Conservation (phyloP, 2,888 invertebrate species). For the Muschampia plurimacula region DNA sequence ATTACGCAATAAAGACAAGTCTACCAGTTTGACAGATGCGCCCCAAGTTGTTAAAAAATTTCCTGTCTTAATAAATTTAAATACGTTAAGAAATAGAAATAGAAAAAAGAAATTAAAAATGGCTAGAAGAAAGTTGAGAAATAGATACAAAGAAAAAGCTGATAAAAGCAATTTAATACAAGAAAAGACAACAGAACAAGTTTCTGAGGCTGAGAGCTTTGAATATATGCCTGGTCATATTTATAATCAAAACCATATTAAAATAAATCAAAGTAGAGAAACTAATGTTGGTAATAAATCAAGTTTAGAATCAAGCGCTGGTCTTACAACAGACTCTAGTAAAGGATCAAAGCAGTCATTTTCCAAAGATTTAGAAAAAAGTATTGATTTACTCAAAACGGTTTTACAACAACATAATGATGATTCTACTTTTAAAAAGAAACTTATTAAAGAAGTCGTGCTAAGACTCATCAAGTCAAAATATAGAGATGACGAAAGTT, state of each 20-base stretch:
- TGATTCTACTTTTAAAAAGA: constrained; percentile 86
- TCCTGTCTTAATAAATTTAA: constrained; percentile 70
- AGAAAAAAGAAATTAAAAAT: constrained; percentile 60
- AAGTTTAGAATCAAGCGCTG: constrained; percentile 76
- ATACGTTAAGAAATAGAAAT: constrained; percentile 64
- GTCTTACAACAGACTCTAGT: constrained; percentile 73
- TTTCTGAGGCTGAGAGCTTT: constrained; percentile 88
- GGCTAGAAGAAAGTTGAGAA: constrained; percentile 55
- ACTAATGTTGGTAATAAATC: constrained; percentile 68
- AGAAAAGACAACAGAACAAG: constrained; percentile 68
- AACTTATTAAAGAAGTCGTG: constrained; percentile 88
- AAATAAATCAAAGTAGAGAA: constrained; percentile 52
- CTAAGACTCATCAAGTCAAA: constrained; percentile 85
- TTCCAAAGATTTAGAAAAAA: constrained; percentile 87
- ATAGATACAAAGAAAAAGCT: constrained; percentile 50
- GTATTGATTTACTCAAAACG: constrained; percentile 85
- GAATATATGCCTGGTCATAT: constrained; percentile 87
- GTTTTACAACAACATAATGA: constrained; percentile 86
- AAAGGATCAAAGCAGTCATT: constrained; percentile 75
- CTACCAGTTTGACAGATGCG: constrained; percentile 40
- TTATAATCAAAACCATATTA: constrained; percentile 81
- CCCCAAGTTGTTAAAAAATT: constrained; percentile 51
- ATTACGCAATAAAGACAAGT: constrained; percentile 52
- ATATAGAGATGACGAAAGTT: constrained; percentile 85
- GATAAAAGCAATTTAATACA: constrained; percentile 56